Base-by-base conservation (phyloP, 35 echinoderm and acorn worm genomes). In the Amphiura filiformis region DNA sequence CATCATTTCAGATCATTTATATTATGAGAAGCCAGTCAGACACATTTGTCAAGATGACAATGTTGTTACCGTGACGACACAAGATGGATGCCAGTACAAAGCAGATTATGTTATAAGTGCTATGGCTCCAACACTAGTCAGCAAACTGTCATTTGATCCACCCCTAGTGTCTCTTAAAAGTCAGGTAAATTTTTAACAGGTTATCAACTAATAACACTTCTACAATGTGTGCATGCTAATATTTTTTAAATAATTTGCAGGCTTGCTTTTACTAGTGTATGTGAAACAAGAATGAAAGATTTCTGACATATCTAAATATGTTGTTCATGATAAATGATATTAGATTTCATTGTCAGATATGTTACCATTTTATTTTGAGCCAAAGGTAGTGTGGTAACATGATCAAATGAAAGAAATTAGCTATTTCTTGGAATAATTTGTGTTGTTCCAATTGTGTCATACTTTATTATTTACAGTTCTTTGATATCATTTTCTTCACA, bases 101-200 rank as follows among this genome's bases (percentile, higher is more conserved):
- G 93, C 93, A 87, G 32, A 78, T 23, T 83, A 83, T 77, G 78
- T 90, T 20, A 94, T 94, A 33, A 87, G 84, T 42, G 93, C 93
- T 32, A 37, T 94, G 1, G 57, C 87, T 9, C 81, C 75, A 70
- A 83, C 88, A 34, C 83, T 94, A 15, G 52, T 90, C 34, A 83
- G 93, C 0, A 82, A 76, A 40, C 81, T 94, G 0, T 31, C 84
- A 9, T 94, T 94, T 39, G 37, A 81, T 36, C 93, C 93, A n/a
- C 93, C 93, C n/a, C 88, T 94, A 35, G 57, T 88, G 81, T 26
- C 88, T 0, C 80, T 90, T 12, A 90, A 77, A 38, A 94, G 76
- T 56, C 93, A 94, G 93, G 93, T 94, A 56, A 86, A 64, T 40
- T 40, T 76, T 79, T 31, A 81, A n/a, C n/a, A 5, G 23, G 18